Evolutionary conservation across 2,888 invertebrate species (phyloP).

Genomic region (Eucriotettix oculatus): DNA sequence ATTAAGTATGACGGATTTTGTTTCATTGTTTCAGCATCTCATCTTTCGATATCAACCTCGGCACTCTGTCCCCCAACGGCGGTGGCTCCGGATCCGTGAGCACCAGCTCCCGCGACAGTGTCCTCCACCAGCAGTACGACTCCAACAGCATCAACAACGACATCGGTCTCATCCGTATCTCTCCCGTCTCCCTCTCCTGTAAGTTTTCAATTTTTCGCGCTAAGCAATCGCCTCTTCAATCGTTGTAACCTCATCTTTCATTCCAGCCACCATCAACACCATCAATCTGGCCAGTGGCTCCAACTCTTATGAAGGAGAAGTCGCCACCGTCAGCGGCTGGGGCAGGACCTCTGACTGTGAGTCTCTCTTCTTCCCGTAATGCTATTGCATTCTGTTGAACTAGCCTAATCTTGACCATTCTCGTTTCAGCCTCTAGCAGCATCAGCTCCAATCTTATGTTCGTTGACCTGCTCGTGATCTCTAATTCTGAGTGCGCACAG

Average conservation of each 20-base stretch:
- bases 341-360: slow-evolving; percentile 15
- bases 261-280: neutral
- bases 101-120: too few species aligned
- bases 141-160: too few species aligned
- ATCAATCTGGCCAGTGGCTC: slow-evolving; percentile 7
- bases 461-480: slow-evolving; percentile 17
- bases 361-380: neutral
- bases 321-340: slow-evolving; percentile 16
- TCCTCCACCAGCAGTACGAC: too few species aligned
- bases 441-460: slow-evolving; percentile 14
- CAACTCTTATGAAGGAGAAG: slow-evolving; percentile 6
- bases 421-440: neutral
- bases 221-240: too few species aligned
- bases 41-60: too few species aligned
- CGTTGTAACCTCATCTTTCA: neutral
- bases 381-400: neutral
- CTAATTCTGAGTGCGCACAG: slow-evolving; percentile 16
- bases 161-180: too few species aligned
- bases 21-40: too few species aligned
- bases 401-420: neutral
- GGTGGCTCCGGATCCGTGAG: too few species aligned
- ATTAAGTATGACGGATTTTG: too few species aligned
- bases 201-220: too few species aligned
- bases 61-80: too few species aligned
- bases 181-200: too few species aligned